A percentile compares a stretch with the other conserved stretches of the same genome.
phyloP scores from a whole-genome alignment of 2,888 invertebrate genomes.

The Platerodrilus igneus region DNA sequence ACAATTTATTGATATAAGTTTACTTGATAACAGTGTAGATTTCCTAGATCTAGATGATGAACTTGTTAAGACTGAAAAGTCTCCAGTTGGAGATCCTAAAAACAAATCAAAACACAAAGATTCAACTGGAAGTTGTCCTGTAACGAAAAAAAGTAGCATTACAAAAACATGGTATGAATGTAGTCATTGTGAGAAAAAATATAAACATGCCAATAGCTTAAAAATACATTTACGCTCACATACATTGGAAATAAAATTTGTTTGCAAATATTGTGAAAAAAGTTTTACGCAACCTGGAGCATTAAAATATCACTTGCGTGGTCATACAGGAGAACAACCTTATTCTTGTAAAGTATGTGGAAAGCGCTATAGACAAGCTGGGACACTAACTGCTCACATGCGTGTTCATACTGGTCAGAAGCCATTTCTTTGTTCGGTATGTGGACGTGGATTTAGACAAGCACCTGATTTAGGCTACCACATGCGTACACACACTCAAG shows the following conservation, averaged over 20 bases:
- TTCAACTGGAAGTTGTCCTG: no score
- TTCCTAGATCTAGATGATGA: not conserved
- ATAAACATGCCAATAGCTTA: constrained; percentile 34
- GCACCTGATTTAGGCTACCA: constrained; percentile 41
- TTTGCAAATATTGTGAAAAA: constrained; percentile 41
- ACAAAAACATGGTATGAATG: no score
- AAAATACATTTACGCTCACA: constrained; percentile 41
- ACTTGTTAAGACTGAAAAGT: not conserved
- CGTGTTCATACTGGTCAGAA: constrained; percentile 41
- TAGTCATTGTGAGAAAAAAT: constrained; percentile 26
- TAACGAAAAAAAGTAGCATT: no score
- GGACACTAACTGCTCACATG: constrained; percentile 42
- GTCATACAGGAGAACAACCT: constrained; percentile 40
- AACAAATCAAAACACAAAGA: no score
- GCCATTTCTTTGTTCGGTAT: constrained; percentile 36
- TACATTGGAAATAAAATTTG: constrained; percentile 40
- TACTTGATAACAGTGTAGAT: no score
- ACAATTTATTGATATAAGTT: no score
- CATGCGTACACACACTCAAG: constrained; percentile 43
- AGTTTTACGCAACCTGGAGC: constrained; percentile 39
- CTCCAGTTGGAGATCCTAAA: no score
- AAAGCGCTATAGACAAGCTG: constrained; percentile 41
- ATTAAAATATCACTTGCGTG: constrained; percentile 38
- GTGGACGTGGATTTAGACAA: constrained; percentile 38
- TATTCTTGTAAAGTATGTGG: constrained; percentile 40